Evolutionary conservation across 2,888 invertebrate genomes (phyloP).

Genomic region (Alviniconcha strummeri): DNA sequence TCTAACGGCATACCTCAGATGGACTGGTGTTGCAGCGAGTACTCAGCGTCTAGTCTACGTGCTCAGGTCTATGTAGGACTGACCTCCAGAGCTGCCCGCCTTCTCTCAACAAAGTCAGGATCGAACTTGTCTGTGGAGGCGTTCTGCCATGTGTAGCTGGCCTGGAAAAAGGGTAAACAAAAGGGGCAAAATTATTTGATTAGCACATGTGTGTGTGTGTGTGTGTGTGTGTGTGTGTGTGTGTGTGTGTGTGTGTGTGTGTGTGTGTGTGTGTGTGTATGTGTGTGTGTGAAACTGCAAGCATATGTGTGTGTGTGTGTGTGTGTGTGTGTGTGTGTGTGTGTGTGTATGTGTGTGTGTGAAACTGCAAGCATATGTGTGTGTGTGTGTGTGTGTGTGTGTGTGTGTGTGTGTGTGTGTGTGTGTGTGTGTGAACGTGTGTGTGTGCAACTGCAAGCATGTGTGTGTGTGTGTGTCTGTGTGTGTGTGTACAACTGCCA

Average conservation of each 20-base stretch:
- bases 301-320: constrained; percentile 8
- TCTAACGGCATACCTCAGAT: no score
- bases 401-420: no score
- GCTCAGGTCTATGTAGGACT: neutral
- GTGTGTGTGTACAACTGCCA: neutral
- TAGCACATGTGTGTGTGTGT: no score
- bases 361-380: no score
- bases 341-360: neutral
- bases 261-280: constrained; percentile 8
- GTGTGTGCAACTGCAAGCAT: neutral
- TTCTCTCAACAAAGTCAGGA: constrained; percentile 88
- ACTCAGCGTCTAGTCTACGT: no score
- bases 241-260: neutral
- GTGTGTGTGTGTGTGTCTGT: neutral
- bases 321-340: neutral
- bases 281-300: constrained; percentile 11
- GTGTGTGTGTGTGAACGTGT: no score
- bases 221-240: neutral
- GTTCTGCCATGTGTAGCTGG: constrained; percentile 84
- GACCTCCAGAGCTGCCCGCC: constrained; percentile 85
- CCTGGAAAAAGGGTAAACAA: constrained; percentile 61
- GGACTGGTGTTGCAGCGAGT: no score
- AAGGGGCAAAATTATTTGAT: constrained; percentile 26
- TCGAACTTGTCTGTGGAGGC: constrained; percentile 86
- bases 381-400: no score